Base-by-base conservation (phyloP, 2,888 invertebrate species). In the Synergus laeviventris region DNA sequence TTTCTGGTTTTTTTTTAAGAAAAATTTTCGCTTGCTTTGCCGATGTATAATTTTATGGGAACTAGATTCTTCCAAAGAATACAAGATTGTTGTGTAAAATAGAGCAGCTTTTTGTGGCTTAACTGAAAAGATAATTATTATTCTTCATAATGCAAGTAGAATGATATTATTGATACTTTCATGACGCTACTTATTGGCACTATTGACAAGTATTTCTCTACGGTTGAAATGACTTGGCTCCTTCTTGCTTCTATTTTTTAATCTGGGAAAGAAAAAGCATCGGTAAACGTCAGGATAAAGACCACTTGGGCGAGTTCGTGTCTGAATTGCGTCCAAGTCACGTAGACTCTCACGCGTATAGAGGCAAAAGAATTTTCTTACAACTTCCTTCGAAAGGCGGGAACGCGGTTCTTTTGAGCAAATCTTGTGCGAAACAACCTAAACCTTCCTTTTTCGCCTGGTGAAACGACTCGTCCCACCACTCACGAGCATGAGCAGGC, bases 241-340 rank as follows among this genome's bases (percentile, higher is more conserved):
- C 9, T 54, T 54, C 18, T 54, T 9, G 18, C 54, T 9, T 11
- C 7, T 18, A 2, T 54, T 54, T 54, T n/a, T 11, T 8, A 2
- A 54, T 54, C 18, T 54, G 54, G 18, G 2, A 54, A 54, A 54
- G 54, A 54, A 54, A 54, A 54, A 54, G 54, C 54, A 18, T 54
- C 9, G 54, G 18, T 54, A 11, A 18, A 18, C 18, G 54, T 54
- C 54, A 18, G 54, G 54, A 18, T 54, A 54, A 54, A 54, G 18
- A 18, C 18, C 54, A 18, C 1, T 9, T 18, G 45, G 16, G 16
- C 12, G 16, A 49, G 12, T 49, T 49, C 5, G 45, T 49, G 45
- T 49, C 45, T 49, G 45, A 49, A 49, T 49, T 49, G 45, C 14
- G 45, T 49, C 45, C 45, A 49, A 49, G 45, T 49, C 45, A 49